Base-by-base conservation (phyloP, 2,113 vertebrate genomes). In the Chitala chitala region DNA sequence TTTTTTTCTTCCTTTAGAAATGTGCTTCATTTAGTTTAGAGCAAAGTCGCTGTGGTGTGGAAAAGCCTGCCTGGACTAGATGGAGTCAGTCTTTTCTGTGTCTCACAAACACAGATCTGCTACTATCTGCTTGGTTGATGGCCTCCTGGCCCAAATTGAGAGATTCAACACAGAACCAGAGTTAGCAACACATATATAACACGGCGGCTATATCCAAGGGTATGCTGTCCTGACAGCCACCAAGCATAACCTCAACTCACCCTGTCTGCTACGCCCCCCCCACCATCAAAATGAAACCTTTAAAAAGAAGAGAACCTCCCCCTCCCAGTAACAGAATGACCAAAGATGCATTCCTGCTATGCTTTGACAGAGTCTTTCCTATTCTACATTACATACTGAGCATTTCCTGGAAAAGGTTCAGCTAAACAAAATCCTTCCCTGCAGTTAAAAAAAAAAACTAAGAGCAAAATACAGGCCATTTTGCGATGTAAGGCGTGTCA, bases 291-390 rank as follows among this genome's bases (percentile, higher is more conserved):
- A 29, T 29, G 33, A 22, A 58, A 58, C 56, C 31, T 26, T 31
- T 59, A 33, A 61, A 38, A 33, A 61, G 5, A 46, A 46, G 17
- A 31, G 48, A 65, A 36, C 56, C 56, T 5, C 44, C 42, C 3
- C 38, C 42, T 40, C 56, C 85, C 56, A 77, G 38, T 42, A 65
- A 56, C 80, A 56, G 76, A 84, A 84, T 86, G 84, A 78, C 81
- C 77, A 79, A 79, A 82, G 76, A 76, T 46, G 68, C 78, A 50
- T 79, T 72, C 80, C 76, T 77, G 69, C 82, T 77, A 85, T 85
- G 75, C 80, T 76, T 82, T 84, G 83, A 80, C 73, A 78, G 44
- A 26, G 29, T 9, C 44, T 73, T 73, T 38, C 46, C 61, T 51
- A n/a, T 24, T 13, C 5, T 40, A 40, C n/a, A 50, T 4, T 20